A percentile compares a stretch with the other conserved stretches of the same genome.
Evolutionary conservation across 2,797 vertebrate species (phyloP).

Genomic region (Myotis findleyi): DNA sequence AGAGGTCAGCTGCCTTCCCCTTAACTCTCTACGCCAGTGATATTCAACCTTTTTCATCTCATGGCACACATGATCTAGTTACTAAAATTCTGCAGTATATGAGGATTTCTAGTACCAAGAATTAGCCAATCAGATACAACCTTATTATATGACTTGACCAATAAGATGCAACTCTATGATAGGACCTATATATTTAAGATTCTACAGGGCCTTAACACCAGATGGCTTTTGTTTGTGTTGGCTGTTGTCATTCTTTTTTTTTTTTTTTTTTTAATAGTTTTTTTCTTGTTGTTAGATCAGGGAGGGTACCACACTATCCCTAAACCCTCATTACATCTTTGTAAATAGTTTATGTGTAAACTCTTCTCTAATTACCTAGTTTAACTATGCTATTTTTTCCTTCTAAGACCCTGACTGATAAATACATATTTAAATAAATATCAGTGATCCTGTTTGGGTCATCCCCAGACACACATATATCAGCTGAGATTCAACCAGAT

Average conservation of each 20-base stretch:
- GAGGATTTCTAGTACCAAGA: not conserved
- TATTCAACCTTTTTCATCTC: not conserved
- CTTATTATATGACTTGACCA: not conserved
- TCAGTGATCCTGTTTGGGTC: not conserved
- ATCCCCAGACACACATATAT: not conserved
- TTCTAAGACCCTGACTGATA: not conserved
- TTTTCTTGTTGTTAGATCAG: not conserved
- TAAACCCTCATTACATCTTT: not conserved
- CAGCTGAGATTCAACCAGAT: conserved; percentile 23
- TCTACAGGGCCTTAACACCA: not conserved
- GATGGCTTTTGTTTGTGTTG: not conserved
- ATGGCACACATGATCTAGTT: not conserved
- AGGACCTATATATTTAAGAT: not conserved
- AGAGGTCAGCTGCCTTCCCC: not conserved
- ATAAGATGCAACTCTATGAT: not conserved
- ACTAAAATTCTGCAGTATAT: not conserved
- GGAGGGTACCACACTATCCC: not conserved
- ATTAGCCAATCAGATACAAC: not conserved
- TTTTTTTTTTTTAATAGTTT: not conserved
- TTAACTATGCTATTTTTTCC: not conserved
- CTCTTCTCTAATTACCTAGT: not conserved
- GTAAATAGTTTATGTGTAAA: conserved; percentile 5
- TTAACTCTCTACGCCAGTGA: not conserved
- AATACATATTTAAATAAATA: not conserved
- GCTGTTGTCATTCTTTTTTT: not conserved